Evolutionary conservation across 2,113 vertebrate genomes (phyloP), one percentile per base, ranked within the genome.

Genomic region (cat (Felis catus)): DNA sequence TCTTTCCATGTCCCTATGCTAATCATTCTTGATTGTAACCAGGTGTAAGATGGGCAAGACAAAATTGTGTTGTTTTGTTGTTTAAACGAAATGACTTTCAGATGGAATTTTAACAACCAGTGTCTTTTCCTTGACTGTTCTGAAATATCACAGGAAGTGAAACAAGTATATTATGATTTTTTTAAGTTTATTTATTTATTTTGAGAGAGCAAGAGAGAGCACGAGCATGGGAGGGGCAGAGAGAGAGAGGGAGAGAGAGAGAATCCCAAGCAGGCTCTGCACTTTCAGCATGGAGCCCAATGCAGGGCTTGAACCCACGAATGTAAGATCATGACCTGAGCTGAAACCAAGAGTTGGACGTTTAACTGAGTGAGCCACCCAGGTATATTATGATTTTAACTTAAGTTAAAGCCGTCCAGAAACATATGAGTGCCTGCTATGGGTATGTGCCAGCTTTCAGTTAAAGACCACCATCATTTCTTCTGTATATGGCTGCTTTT

Each of bases 1-100:
- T 61, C 33, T 79, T 84, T 79, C 58, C 41, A 12, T 31, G 5
- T 29, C 33, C 25, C 41, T n/a, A 39, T n/a, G 74, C 53, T 83
- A 23, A 18, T 73, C 68, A 68, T 79, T 95, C 78, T 85, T 89
- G n/a, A 65, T 18, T 76, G 6, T 73, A 63, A 61, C 14, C 71
- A 87, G 11, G 58, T 16, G 12, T 91, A 68, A 88, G 3, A 33
- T 5, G 29, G 45, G 23, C 31, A 25, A 14, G 76, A 29, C 33
- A 61, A 65, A 83, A n/a, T 51, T 33, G 13, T 86, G n/a, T 80
- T 84, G 41, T 61, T 82, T 74, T 68, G 5, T 27, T 95, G 33
- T 61, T 86, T 65, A 74, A 65, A 93, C 36, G 51, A 93, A 96
- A 45, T 93, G 71, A 85, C 68, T 89, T 93, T 84, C 71, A 68